Evolutionary conservation across 2,113 vertebrate genomes (phyloP).

Genomic region (Sylvia atricapilla): DNA sequence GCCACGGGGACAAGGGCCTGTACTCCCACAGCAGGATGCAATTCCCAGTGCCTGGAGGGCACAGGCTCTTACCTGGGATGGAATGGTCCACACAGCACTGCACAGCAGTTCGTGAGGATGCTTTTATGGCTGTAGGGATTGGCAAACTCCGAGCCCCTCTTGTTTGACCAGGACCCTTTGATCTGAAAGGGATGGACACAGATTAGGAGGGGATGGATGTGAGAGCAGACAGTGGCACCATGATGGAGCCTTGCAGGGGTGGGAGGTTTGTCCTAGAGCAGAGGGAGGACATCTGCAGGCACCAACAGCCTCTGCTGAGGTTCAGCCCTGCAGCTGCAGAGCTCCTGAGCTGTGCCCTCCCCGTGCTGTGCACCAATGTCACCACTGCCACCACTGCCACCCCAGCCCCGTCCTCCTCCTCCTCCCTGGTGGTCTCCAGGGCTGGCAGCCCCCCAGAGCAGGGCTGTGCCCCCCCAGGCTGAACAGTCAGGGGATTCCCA

Average conservation of each 20-base stretch:
- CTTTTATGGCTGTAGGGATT: constrained; percentile 96
- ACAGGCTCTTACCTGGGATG: constrained; percentile 84
- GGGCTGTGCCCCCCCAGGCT: not conserved
- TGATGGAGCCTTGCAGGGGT: rapidly evolving
- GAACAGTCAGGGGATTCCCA: not conserved
- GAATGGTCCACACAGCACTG: constrained; percentile 90
- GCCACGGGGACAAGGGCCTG: not conserved
- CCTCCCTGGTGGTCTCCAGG: not conserved
- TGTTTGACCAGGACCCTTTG: constrained; percentile 94
- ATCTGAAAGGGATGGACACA: constrained; percentile 73
- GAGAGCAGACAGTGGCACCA: rapidly evolving
- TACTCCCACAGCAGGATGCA: not conserved
- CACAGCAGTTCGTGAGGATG: constrained; percentile 93
- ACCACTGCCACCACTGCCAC: rapidly evolving
- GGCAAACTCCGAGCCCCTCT: constrained; percentile 84
- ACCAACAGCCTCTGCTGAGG: not conserved
- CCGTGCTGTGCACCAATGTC: rapidly evolving
- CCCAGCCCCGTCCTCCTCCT: not conserved
- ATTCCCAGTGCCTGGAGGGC: rapidly evolving
- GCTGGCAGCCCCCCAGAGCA: not conserved
- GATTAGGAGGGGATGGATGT: not conserved
- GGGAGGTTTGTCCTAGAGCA: not conserved
- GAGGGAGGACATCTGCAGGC: not conserved
- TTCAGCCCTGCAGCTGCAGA: not conserved
- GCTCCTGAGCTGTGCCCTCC: not conserved